phyloP scores from a whole-genome alignment of 2,888 invertebrate genomes.

The Buathra laborator region DNA sequence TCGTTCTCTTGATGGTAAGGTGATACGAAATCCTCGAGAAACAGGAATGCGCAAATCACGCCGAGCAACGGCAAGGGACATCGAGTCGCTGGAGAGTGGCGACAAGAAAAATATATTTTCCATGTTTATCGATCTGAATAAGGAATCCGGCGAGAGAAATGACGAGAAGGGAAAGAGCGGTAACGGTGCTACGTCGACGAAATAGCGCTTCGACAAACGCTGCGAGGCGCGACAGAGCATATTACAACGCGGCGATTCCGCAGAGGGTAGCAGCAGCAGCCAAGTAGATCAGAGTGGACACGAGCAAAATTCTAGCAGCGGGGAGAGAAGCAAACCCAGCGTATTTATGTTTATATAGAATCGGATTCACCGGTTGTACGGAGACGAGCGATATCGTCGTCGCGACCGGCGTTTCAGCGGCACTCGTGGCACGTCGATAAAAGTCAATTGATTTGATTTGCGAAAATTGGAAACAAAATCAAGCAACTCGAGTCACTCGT shows the following conservation, averaged over 20 bases:
- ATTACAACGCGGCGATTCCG: slow-evolving; percentile 62
- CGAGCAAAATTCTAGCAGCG: slow-evolving; percentile 63
- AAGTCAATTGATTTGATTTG: slow-evolving; percentile 71
- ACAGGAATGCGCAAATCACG: slow-evolving; percentile 59
- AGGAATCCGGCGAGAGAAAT: slow-evolving; percentile 71
- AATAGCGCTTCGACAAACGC: slow-evolving; percentile 30
- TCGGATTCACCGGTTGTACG: slow-evolving; percentile 85
- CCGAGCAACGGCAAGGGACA: slow-evolving; percentile 49
- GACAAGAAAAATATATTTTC: slow-evolving; percentile 93
- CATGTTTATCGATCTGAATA: slow-evolving; percentile 93
- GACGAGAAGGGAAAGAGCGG: slow-evolving; percentile 33
- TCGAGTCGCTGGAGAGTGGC: slow-evolving; percentile 81
- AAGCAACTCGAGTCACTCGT: slow-evolving; percentile 81
- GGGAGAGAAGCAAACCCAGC: slow-evolving; percentile 76
- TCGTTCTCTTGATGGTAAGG: no score
- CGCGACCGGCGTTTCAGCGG: slow-evolving; percentile 83
- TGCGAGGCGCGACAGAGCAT: slow-evolving; percentile 40
- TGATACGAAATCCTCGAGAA: slow-evolving; percentile 34
- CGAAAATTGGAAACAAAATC: slow-evolving; percentile 77
- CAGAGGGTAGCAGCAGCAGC: slow-evolving; percentile 69
- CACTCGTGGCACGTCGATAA: slow-evolving; percentile 86
- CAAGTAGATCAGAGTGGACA: slow-evolving; percentile 70
- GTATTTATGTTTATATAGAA: slow-evolving; percentile 86
- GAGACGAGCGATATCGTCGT: slow-evolving; percentile 84
- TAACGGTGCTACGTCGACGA: slow-evolving; percentile 32